A percentile compares a stretch with the other conserved stretches of the same genome.
These are phyloP conservation scores for Cyprinodon brontotheroides DNA, from an alignment of 2,113 vertebrate species.

Conservation along the genomic window DNA sequence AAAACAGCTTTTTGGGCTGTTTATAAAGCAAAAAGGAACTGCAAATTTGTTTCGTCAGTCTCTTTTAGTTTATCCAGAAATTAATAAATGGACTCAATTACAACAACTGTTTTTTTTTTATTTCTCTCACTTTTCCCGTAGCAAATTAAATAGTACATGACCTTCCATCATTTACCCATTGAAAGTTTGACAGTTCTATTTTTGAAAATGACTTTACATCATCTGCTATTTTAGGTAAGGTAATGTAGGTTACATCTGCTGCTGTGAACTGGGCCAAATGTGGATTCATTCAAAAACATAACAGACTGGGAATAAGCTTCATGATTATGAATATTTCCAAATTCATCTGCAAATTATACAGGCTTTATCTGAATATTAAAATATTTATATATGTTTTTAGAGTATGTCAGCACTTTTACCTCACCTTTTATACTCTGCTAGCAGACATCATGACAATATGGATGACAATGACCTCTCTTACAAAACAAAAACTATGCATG, in stretches of 20 bases:
- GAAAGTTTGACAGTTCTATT: slow-evolving; percentile 73
- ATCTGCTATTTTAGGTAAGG: slow-evolving; percentile 57
- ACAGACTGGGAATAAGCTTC: slow-evolving; percentile 6
- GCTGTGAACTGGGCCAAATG: slow-evolving; percentile 53
- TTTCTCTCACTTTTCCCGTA: slow-evolving; percentile 17
- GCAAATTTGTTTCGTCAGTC: not conserved
- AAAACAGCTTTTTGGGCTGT: slow-evolving; percentile 2
- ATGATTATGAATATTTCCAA: not conserved
- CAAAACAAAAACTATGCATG: not conserved
- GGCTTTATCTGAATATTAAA: not conserved
- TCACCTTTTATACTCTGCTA: not conserved
- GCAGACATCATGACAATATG: not conserved
- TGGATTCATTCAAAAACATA: slow-evolving; percentile 31
- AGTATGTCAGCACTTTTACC: not conserved
- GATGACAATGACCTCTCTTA: not conserved
- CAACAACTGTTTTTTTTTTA: not conserved
- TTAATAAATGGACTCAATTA: not conserved
- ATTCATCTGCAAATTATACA: not conserved
- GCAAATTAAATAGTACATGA: not conserved
- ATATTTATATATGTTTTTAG: not conserved
- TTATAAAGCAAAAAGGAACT: not conserved
- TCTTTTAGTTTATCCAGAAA: not conserved
- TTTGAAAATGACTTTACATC: slow-evolving; percentile 66
- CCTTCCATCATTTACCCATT: slow-evolving; percentile 23
- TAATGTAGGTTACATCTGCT: slow-evolving; percentile 77